A percentile compares a stretch with the other conserved stretches of the same genome.
phyloP scores from a whole-genome alignment of 2,888 invertebrate genomes.

The Drosophila anceps region DNA sequence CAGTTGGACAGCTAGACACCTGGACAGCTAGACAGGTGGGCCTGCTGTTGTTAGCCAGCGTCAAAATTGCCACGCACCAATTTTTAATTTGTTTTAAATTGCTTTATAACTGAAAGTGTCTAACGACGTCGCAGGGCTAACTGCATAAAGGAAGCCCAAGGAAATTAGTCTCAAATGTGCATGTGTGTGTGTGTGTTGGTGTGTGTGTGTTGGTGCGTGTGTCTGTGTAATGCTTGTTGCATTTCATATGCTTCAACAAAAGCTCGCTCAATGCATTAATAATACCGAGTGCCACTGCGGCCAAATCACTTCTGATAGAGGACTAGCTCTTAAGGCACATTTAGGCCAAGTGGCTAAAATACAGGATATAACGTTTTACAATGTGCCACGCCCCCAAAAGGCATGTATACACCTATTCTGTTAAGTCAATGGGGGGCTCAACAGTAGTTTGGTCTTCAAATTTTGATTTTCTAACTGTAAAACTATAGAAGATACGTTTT shows the following conservation, averaged over 20 bases:
- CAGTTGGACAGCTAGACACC: background rate
- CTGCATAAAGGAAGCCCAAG: slow-evolving; percentile 1
- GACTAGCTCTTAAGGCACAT: too few species aligned
- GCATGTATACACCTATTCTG: too few species aligned
- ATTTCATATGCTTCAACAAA: background rate
- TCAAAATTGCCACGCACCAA: slow-evolving; percentile 61
- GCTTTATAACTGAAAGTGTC: slow-evolving; percentile 50
- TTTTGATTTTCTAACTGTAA: too few species aligned
- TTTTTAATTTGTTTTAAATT: slow-evolving; percentile 78
- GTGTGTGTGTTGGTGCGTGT: background rate
- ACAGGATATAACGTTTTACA: too few species aligned
- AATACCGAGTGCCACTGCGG: background rate
- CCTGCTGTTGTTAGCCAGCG: slow-evolving; percentile 5
- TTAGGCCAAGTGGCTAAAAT: too few species aligned
- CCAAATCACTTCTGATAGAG: too few species aligned
- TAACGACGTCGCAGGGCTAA: background rate
- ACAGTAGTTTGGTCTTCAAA: too few species aligned
- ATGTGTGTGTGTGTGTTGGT: background rate
- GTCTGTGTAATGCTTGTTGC: background rate
- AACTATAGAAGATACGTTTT: too few species aligned
- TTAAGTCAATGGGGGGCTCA: too few species aligned
- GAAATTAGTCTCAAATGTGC: background rate
- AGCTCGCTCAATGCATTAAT: background rate
- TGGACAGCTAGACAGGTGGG: too few species aligned
- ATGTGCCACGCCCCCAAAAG: too few species aligned